Evolutionary conservation across 2,797 vertebrate genomes (phyloP), one percentile per base, ranked within the genome.

Genomic region (Sebastes itinus): DNA sequence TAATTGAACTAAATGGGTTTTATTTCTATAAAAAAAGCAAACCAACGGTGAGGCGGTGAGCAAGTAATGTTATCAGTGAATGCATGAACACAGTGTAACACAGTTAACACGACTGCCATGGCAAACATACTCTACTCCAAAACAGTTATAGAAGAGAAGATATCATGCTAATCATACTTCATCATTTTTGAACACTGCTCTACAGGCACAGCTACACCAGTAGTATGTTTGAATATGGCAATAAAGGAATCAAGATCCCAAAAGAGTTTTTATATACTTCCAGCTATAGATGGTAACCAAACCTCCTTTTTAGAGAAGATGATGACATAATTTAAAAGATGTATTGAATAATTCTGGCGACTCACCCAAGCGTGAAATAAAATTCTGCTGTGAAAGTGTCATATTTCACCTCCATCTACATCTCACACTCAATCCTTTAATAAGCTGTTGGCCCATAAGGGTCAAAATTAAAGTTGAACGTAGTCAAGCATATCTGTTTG

Each of bases 281-380:
- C 30, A 65, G 52, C 54, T 22, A 14, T 4, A 58, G 58, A 59
- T 56, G 52, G 52, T 32, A 30, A 49, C 32, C 56, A 59, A 74
- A 2, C 5, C n/a, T 66, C 23, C 38, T 12, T 35, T 78, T 80
- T 33, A 49, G 30, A 71, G 6, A 52, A 62, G 20, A 66, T 30
- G 22, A 42, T 49, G 22, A 56, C 13, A 52, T 72, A 2, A 77
- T 80, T 78, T 68, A 32, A 78, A 65, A 65, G 58, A 60, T 22
- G 10, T 20, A 73, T 13, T 60, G n/a, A 72, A 75, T 33, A 33
- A 67, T 66, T 70, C 12, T 59, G 35, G 8, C 14, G 60, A 64
- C 25, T 78, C 52, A 64, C 25, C 68, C 18, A 35, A 54, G 58
- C 2, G 6, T 25, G 33, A 70, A 78, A 75, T 56, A 49, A 7